Evolutionary conservation across 2,113 vertebrate genomes (phyloP).

Genomic region (Abramis brama): DNA sequence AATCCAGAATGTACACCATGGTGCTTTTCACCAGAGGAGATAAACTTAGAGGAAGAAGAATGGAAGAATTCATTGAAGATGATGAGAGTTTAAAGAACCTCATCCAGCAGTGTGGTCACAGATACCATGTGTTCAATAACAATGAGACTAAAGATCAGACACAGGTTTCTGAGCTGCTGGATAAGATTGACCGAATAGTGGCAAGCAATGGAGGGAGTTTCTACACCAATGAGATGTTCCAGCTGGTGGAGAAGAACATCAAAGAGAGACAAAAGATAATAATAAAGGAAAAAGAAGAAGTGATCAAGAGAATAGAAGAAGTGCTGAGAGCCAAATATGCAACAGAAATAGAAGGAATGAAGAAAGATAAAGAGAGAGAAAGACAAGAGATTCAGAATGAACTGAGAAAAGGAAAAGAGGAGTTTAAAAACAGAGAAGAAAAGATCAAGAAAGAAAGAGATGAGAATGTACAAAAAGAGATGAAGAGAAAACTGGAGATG

Average conservation of each 20-base stretch:
- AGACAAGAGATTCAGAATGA: background rate
- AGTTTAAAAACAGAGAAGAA: background rate
- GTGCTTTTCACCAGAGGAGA: background rate
- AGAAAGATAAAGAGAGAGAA: constrained; percentile 17
- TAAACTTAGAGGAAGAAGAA: background rate
- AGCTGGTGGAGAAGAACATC: background rate
- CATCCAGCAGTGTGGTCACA: background rate
- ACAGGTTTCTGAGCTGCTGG: background rate
- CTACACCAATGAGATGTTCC: background rate
- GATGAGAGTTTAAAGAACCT: background rate
- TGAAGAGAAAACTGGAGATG: background rate
- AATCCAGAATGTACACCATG: background rate
- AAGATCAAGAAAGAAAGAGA: background rate
- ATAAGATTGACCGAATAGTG: background rate
- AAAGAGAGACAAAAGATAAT: background rate
- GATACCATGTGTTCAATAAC: background rate
- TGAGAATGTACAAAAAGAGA: background rate
- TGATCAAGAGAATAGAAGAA: background rate
- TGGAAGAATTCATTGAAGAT: background rate
- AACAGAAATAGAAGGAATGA: background rate
- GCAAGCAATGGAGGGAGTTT: background rate
- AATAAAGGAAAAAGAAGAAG: background rate
- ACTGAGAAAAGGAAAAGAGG: background rate
- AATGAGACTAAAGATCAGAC: background rate
- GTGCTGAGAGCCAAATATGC: constrained; percentile 25